Conservation (phyloP, 2,888 invertebrate genomes). For the Lycocerus yunnanus region DNA sequence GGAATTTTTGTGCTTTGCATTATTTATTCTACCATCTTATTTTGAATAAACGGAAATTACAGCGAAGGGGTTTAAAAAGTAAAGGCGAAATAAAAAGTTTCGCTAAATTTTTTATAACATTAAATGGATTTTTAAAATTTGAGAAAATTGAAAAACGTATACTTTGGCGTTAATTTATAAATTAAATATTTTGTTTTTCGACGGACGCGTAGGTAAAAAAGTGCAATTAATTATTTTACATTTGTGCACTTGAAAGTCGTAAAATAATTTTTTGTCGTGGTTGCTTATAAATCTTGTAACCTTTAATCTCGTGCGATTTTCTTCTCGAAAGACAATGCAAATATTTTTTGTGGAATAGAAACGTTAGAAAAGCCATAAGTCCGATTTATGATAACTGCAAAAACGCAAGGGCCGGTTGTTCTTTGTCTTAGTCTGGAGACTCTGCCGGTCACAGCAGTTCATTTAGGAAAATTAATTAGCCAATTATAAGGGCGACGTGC, state of each 20-base stretch:
- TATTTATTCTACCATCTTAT: neutral
- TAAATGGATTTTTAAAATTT: neutral
- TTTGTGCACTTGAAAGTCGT: neutral
- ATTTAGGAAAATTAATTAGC: conserved; percentile 54
- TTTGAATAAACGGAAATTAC: neutral
- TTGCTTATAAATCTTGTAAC: conserved; percentile 21
- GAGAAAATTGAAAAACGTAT: neutral
- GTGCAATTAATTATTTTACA: neutral
- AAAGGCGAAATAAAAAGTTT: neutral
- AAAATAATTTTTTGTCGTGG: conserved; percentile 6
- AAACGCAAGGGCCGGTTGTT: conserved; percentile 39
- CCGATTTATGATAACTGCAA: conserved; percentile 48
- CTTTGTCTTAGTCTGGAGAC: conserved; percentile 44
- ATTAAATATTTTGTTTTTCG: neutral
- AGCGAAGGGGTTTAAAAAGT: neutral
- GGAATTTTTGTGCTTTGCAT: neutral
- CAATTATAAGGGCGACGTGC: conserved; percentile 51
- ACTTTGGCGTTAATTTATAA: neutral
- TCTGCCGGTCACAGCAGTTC: conserved; percentile 48
- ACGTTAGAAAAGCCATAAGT: conserved; percentile 42
- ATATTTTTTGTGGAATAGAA: conserved; percentile 40
- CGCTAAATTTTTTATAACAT: neutral
- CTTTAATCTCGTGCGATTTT: conserved; percentile 34
- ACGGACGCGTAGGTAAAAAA: neutral
- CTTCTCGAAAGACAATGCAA: conserved; percentile 37